These are phyloP conservation scores for Thrips palmi DNA, from an alignment of 1,140 invertebrate species.

Conservation along the genomic window DNA sequence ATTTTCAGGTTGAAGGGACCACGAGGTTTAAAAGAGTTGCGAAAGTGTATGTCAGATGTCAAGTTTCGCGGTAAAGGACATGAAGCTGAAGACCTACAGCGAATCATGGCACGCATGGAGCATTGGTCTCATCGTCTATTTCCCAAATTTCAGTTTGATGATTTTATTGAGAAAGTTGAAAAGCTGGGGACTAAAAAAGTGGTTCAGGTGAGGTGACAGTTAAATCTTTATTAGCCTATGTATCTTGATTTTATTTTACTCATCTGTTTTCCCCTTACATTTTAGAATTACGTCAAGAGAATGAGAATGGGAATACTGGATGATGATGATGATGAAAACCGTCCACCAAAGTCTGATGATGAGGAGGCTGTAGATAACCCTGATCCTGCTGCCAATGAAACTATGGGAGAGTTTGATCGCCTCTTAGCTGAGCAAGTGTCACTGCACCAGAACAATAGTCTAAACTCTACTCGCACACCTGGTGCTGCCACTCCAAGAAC, in stretches of 20 bases:
- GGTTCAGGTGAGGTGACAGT: no score
- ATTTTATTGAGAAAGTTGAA: slow-evolving; percentile 64
- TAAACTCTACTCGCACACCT: no score
- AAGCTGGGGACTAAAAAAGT: slow-evolving; percentile 53
- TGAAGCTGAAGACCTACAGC: slow-evolving; percentile 65
- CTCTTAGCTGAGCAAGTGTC: no score
- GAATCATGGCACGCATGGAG: slow-evolving; percentile 63
- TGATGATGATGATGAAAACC: slow-evolving; percentile 18
- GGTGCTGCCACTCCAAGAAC: not conserved
- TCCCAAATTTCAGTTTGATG: slow-evolving; percentile 72
- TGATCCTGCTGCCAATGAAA: no score
- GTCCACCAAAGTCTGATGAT: slow-evolving; percentile 17
- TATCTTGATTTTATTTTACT: no score
- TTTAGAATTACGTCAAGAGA: slow-evolving; percentile 32
- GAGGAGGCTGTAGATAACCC: slow-evolving; percentile 14
- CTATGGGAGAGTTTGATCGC: no score
- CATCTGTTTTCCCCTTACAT: no score
- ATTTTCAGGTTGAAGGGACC: slow-evolving; percentile 39
- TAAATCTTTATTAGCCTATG: no score
- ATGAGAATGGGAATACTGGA: slow-evolving; percentile 35
- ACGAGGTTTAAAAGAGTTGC: slow-evolving; percentile 58
- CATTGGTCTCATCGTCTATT: slow-evolving; percentile 85
- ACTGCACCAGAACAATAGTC: slow-evolving; percentile 31
- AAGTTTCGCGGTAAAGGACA: slow-evolving; percentile 69
- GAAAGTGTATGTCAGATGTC: slow-evolving; percentile 60